A percentile compares a stretch with the other conserved stretches of the same genome.
These are phyloP conservation scores for Eospalax fontanierii DNA, from an alignment of 2,797 vertebrate genomes.

Conservation along the genomic window DNA sequence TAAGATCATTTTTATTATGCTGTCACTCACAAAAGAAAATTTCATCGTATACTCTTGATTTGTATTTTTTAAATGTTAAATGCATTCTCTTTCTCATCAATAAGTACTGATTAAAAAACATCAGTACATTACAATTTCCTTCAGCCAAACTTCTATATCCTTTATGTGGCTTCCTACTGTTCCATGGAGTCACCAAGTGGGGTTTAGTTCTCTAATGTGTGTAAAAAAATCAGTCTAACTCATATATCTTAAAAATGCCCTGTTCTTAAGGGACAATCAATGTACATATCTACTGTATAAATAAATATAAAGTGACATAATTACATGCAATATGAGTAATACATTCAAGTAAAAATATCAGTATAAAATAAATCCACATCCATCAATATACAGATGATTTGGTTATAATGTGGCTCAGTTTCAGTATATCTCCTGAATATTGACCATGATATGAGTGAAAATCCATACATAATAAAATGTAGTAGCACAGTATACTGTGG, in stretches of 20 bases:
- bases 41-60: background rate
- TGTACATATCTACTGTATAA: background rate
- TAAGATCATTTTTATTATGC: too few relatives aligned
- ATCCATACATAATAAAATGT: background rate
- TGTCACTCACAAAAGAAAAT: too few relatives aligned
- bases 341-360: background rate
- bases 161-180: background rate
- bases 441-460: too few relatives aligned
- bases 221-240: background rate
- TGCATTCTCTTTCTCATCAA: background rate
- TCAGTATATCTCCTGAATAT: too few relatives aligned
- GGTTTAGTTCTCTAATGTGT: background rate
- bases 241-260: background rate
- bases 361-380: background rate
- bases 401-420: background rate
- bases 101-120: background rate
- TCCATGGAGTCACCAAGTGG: background rate
- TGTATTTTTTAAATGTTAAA: background rate
- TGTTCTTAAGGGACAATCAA: background rate
- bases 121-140: background rate
- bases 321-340: background rate
- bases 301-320: background rate
- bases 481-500: background rate
- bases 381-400: background rate
- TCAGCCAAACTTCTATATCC: background rate